Conservation (phyloP, 2,113 vertebrate genomes). For the Anarrhichthys ocellatus region DNA sequence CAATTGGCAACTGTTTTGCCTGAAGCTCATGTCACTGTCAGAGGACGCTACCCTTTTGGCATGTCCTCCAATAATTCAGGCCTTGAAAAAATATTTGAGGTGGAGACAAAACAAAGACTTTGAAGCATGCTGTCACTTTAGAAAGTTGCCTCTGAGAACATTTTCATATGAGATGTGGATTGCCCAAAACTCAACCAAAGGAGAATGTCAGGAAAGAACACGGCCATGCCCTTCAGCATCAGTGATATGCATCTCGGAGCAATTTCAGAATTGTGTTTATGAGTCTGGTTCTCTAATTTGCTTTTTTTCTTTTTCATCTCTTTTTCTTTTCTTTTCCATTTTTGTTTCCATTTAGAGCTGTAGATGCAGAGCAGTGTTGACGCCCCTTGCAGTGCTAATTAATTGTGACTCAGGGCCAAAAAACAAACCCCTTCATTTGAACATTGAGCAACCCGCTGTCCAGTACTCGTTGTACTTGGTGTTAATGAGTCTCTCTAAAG, state of each 20-base stretch:
- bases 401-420: constrained; percentile 77
- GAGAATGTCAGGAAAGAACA: constrained; percentile 20
- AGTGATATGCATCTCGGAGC: constrained; percentile 16
- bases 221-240: constrained; percentile 25
- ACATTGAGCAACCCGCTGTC: constrained; percentile 66
- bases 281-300: constrained; percentile 17
- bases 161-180: not conserved
- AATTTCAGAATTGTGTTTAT: constrained; percentile 44
- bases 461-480: constrained; percentile 45
- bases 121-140: constrained; percentile 12
- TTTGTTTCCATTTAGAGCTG: constrained; percentile 2
- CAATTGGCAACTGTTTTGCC: not conserved
- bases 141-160: not conserved
- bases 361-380: constrained; percentile 37
- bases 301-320: constrained; percentile 36
- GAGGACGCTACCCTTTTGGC: constrained; percentile 9
- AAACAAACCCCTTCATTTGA: constrained; percentile 66
- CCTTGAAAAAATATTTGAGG: constrained; percentile 29
- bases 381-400: constrained; percentile 71
- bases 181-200: constrained; percentile 24
- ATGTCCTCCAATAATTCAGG: constrained; percentile 2
- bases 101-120: constrained; percentile 21
- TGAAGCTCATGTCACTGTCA: not conserved
- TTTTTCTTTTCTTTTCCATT: constrained; percentile 1
- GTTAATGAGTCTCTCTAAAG: constrained; percentile 69